Base-by-base conservation (phyloP, 2,113 vertebrate genomes). In the Dasypus novemcinctus region DNA sequence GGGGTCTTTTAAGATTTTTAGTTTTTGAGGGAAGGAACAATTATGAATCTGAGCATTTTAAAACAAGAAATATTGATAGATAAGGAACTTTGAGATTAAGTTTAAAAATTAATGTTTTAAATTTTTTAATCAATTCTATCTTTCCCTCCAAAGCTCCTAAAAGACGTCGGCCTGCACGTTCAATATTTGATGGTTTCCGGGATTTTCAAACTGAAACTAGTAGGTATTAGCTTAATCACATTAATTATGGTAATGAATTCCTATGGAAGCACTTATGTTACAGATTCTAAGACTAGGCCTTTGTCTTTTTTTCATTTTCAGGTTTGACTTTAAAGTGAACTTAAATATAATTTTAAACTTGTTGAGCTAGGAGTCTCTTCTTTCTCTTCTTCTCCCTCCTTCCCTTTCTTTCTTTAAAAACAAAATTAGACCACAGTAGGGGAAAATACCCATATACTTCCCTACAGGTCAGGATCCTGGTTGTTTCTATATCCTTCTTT, bases 181-280 rank as follows among this genome's bases (percentile, higher is more conserved):
- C 99, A 49, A 99, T 99, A 99, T 99, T 99, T 96, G 99, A 99
- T 93, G 99, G 99, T 91, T 99, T 99, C 98, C 98, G 99, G 93
- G 99, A 99, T 98, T 99, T 99, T 97, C 99, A 99, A 95, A 99
- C 99, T 88, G 99, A 99, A 99, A 99, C 99, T 93, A 99, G 99
- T 99, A 98, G 97, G 98, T 98, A 97, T 98, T 64, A 13, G 38
- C 29, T 20, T 69, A 18, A 52, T 38, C 46, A 54, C 31, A 76
- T 0, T 54, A 68, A 41, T 6, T 66, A 52, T 18, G 4, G 21
- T 81, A 54, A 17, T 71, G 13, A 33, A 9, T 54, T 52, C 21
- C 7, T 49, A 33, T 33, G 43, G 46, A 49, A 66, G 31, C 64
- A 33, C 7, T 68, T 68, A 33, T 2, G 17, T 33, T n/a, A 29